Conservation (phyloP, 2,113 vertebrate genomes). For the Urocolius indicus region DNA sequence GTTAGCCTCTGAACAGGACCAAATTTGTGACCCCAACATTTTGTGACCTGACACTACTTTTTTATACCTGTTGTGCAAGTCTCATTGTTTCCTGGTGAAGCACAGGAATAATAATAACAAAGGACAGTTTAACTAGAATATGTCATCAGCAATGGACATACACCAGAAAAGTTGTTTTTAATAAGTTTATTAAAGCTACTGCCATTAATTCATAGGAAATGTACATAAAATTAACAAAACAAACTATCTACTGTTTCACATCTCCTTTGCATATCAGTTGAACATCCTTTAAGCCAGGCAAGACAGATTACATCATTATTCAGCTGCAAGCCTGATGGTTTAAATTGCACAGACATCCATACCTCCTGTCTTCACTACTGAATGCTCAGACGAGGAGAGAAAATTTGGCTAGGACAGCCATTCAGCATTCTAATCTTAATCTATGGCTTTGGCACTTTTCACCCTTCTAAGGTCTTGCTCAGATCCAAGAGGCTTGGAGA, state of each 20-base stretch:
- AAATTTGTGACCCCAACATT: not conserved
- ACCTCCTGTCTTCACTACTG: not conserved
- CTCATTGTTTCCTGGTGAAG: not conserved
- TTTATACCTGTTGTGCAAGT: not conserved
- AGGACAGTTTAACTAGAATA: not conserved
- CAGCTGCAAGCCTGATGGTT: not conserved
- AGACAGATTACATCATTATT: not conserved
- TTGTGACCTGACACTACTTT: not conserved
- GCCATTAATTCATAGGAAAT: not conserved
- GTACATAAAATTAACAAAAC: not conserved
- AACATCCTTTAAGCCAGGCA: not conserved
- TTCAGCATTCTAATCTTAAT: not conserved
- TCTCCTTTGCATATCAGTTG: not conserved
- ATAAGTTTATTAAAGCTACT: slow-evolving; percentile 44
- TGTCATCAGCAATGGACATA: not conserved
- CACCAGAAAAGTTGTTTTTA: not conserved
- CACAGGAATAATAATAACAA: not conserved
- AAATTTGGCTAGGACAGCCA: not conserved
- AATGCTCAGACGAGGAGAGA: not conserved
- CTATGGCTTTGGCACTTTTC: not conserved
- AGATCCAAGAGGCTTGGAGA: not conserved
- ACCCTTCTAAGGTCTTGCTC: not conserved
- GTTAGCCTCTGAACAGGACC: not conserved
- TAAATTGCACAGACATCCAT: not conserved
- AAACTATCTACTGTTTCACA: not conserved